A percentile compares a stretch with the other conserved stretches of the same genome.
Evolutionary conservation across 2,113 vertebrate genomes (phyloP).

Genomic region (Papio anubis): DNA sequence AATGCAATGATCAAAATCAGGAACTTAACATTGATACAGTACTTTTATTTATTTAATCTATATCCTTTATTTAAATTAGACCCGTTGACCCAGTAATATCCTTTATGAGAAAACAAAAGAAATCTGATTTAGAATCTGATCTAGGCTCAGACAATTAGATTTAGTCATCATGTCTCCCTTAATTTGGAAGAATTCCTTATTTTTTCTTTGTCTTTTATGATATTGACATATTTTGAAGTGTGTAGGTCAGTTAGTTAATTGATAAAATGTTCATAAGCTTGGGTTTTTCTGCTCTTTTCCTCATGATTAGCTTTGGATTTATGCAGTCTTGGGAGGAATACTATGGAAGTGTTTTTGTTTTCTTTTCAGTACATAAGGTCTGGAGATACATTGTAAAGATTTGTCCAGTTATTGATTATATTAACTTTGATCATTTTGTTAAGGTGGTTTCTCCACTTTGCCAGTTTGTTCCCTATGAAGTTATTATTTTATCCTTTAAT

Average conservation of each 20-base stretch:
- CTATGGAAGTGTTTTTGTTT: not conserved
- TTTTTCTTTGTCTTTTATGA: not conserved
- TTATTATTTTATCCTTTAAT: not conserved
- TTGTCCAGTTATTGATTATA: not conserved
- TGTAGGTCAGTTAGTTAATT: not conserved
- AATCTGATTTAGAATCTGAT: not conserved
- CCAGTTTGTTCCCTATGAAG: not conserved
- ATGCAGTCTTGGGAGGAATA: not conserved
- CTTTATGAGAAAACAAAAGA: not conserved
- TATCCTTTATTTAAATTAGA: not conserved
- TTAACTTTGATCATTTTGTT: not conserved
- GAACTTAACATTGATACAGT: not conserved
- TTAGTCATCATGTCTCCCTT: not conserved
- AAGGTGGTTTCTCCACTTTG: not conserved
- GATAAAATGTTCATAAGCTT: not conserved
- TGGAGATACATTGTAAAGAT: not conserved
- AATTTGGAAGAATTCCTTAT: not conserved
- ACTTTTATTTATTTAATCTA: not conserved
- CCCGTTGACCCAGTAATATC: not conserved
- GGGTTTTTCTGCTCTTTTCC: not conserved
- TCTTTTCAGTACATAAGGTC: not conserved
- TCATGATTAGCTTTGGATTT: not conserved
- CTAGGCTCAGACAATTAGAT: not conserved
- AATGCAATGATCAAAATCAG: not conserved
- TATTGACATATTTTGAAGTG: not conserved